These are phyloP conservation scores for Sebastolobus alascanus DNA, from an alignment of 2,797 vertebrate genomes.

Conservation along the genomic window DNA sequence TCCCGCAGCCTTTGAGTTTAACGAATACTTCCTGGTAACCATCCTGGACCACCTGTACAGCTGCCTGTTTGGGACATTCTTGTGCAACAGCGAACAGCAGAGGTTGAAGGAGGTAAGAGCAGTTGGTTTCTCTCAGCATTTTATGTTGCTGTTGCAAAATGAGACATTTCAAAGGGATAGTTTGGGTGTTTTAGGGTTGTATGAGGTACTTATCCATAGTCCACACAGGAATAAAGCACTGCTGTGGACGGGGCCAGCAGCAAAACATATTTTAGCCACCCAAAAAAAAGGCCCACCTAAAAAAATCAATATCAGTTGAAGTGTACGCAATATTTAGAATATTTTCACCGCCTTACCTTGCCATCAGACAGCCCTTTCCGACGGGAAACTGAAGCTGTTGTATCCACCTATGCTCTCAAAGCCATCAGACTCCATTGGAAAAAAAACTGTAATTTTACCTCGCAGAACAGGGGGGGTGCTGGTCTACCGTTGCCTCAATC, in stretches of 20 bases:
- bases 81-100: slow-evolving; percentile 97
- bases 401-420: neutral
- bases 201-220: too few relatives aligned
- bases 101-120: slow-evolving; percentile 91
- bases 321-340: neutral
- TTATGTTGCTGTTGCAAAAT: neutral
- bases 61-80: slow-evolving; percentile 97
- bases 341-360: neutral
- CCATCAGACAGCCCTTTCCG: neutral
- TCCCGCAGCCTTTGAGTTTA: slow-evolving; percentile 98
- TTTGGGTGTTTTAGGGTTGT: neutral
- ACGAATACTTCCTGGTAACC: slow-evolving; percentile 95
- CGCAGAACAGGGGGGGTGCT: neutral
- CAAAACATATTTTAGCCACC: too few relatives aligned
- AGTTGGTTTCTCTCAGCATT: neutral
- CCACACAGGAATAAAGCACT: too few relatives aligned
- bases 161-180: neutral
- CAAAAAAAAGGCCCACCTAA: too few relatives aligned
- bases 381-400: neutral
- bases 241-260: too few relatives aligned
- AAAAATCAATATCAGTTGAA: too few relatives aligned
- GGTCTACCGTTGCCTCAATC: too few relatives aligned
- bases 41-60: slow-evolving; percentile 98
- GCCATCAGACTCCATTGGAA: neutral
- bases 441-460: neutral